Conservation (phyloP, 2,113 vertebrate genomes). For the Tetraodon nigroviridis region DNA sequence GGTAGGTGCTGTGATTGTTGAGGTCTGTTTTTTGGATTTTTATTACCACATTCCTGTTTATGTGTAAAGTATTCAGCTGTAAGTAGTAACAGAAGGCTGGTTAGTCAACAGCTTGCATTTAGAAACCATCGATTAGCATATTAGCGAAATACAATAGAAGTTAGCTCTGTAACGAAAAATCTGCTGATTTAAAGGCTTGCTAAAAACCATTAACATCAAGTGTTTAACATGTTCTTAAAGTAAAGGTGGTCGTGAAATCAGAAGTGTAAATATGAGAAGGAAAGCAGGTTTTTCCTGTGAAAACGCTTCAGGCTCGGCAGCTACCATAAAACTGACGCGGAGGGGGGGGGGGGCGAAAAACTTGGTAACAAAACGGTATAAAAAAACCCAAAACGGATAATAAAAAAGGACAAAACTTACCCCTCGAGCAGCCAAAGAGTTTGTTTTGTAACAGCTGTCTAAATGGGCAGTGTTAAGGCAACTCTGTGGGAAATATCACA, state of each 20-base stretch:
- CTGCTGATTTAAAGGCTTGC: too few species aligned
- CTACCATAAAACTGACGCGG: conserved; percentile 6
- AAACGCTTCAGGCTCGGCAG: conserved; percentile 17
- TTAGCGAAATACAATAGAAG: conserved; percentile 9
- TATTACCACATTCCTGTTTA: not conserved
- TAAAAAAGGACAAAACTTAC: conserved; percentile 43
- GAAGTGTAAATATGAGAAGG: too few species aligned
- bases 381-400: not conserved
- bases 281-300: too few species aligned
- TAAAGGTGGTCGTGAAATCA: too few species aligned
- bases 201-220: too few species aligned
- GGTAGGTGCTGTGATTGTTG: too few species aligned
- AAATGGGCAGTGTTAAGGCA: conserved; percentile 3
- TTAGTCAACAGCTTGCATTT: not conserved
- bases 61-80: not conserved
- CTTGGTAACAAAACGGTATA: conserved; percentile 22
- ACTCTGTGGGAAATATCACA: conserved; percentile 10
- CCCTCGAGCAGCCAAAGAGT: conserved; percentile 4
- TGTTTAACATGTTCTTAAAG: too few species aligned
- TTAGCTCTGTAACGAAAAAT: not conserved
- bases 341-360: conserved; percentile 36
- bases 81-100: not conserved
- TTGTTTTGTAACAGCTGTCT: conserved; percentile 8
- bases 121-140: conserved; percentile 8
- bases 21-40: too few species aligned